Percentiles rank a stretch among this genome's conserved stretches.
Conservation (phyloP, 1,140 invertebrate genomes). For the Euschistus heros region DNA sequence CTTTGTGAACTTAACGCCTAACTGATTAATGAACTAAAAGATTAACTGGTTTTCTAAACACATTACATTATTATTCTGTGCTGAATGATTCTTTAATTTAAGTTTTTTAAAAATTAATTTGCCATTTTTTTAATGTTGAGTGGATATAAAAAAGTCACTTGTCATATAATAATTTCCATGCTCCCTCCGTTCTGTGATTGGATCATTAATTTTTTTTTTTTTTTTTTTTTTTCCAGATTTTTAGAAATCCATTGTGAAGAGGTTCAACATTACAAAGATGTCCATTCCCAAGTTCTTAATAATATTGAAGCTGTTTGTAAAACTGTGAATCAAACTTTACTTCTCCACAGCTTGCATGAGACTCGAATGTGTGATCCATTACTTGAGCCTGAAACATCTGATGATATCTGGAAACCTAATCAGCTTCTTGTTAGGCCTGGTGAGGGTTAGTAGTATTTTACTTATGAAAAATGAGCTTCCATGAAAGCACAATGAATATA, state of each 20-base stretch:
- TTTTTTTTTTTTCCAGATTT: constrained; percentile 37
- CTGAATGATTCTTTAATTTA: too few species aligned
- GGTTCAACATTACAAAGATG: constrained; percentile 41
- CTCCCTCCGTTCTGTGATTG: neutral
- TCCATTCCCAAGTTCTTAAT: constrained; percentile 43
- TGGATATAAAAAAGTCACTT: neutral
- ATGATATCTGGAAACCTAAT: constrained; percentile 34
- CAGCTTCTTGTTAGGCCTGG: constrained; percentile 2
- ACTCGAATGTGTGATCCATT: constrained; percentile 57
- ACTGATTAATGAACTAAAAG: too few species aligned
- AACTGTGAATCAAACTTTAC: constrained; percentile 58
- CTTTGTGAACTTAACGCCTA: too few species aligned
- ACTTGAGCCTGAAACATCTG: constrained; percentile 54
- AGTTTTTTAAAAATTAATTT: too few species aligned
- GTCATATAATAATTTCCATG: neutral
- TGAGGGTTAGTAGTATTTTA: neutral
- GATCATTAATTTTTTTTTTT: constrained; percentile 11
- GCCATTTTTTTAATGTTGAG: neutral
- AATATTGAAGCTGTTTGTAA: constrained; percentile 51
- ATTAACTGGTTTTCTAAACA: too few species aligned
- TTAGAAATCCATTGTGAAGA: constrained; percentile 42
- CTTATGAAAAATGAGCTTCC: too few species aligned
- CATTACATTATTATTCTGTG: too few species aligned
- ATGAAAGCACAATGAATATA: neutral
- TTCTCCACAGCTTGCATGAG: constrained; percentile 58